These are phyloP conservation scores for Drosophila helvetica DNA, from an alignment of 2,888 invertebrate species.

Conservation along the genomic window DNA sequence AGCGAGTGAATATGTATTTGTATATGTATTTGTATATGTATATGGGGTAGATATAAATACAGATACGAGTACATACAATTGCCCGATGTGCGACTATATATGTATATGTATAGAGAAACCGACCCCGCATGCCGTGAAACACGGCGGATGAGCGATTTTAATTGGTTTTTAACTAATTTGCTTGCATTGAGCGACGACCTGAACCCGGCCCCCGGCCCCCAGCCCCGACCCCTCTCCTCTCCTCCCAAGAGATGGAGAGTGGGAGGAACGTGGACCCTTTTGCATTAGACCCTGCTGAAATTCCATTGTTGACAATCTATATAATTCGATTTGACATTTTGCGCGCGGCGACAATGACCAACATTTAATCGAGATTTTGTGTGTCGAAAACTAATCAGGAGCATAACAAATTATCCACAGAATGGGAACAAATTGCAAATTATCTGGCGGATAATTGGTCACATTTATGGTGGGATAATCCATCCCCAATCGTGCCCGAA, in stretches of 20 bases:
- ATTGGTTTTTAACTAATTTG: constrained; percentile 80
- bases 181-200: constrained; percentile 49
- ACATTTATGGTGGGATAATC: background rate
- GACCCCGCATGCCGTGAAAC: constrained; percentile 40
- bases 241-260: background rate
- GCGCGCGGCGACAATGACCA: constrained; percentile 7
- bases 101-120: constrained; percentile 10
- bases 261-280: background rate
- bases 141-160: constrained; percentile 75
- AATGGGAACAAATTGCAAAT: background rate
- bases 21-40: constrained; percentile 3
- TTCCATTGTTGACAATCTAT: constrained; percentile 21
- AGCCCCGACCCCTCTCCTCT: background rate
- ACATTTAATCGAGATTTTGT: constrained; percentile 18
- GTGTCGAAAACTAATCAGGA: background rate
- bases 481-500: background rate
- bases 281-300: background rate
- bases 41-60: constrained; percentile 6
- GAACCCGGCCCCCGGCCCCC: background rate
- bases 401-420: constrained; percentile 1
- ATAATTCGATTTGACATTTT: constrained; percentile 31
- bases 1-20: background rate
- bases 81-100: constrained; percentile 1
- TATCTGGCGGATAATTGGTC: background rate
- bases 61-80: constrained; percentile 10